Base-by-base conservation (phyloP, 2,113 vertebrate species). In the Atlantisia rogersi region DNA sequence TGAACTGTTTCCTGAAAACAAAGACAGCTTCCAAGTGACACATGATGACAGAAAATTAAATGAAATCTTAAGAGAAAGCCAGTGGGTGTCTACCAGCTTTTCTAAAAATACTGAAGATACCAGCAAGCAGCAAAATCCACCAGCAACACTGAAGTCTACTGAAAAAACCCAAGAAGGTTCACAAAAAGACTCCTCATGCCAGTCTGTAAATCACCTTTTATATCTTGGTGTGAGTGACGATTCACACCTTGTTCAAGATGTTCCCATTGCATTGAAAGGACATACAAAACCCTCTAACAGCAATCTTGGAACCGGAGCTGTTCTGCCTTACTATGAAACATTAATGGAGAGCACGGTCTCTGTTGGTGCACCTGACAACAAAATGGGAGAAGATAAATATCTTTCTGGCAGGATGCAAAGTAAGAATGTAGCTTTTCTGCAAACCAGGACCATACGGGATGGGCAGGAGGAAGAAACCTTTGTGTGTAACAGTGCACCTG, bases 311-410 rank as follows among this genome's bases (percentile, higher is more conserved):
- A 53, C 19, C 21, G 76, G 56, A 77, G 48, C 71, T 75, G 55
- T 80, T 77, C 71, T 97, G 80, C 95, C 96, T 76, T 96, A 96
- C 86, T 95, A 55, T 22, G 92, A 98, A 95, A 94, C 96, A 11
- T 84, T 95, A 73, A 48, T 84, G 82, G 94, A 96, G 46, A 64
- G 42, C 53, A 78, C 95, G 18, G 37, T 39, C 14, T 37, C 74
- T 77, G 84, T 53, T 15, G 8, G 35, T 22, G 9, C 5, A 5
- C 31, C 73, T 14, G 35, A 11, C 75, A 82, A 55, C 17, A 60
- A n/a, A 83, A 68, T 10, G 10, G 86, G 48, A 63, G 68, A 44
- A 75, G 76, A 84, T 12, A 26, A 89, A 11, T 28, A 65, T 44
- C 12, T 59, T 68, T 75, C 82, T 77, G 56, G 40, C 22, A 68